phyloP scores from a whole-genome alignment of 2,888 invertebrate species.

The Bibio marci region DNA sequence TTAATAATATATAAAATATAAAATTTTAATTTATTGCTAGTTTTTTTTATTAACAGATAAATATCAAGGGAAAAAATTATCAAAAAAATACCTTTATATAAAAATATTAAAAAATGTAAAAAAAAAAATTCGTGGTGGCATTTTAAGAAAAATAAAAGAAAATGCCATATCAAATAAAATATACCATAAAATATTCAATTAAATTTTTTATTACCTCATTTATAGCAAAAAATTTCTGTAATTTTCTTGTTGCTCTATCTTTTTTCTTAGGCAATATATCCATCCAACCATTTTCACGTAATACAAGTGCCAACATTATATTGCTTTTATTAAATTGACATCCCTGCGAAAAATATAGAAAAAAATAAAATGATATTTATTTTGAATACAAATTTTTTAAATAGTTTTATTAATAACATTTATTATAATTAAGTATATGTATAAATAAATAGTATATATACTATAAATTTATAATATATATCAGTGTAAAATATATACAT shows the following conservation, averaged over 20 bases:
- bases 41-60: no score
- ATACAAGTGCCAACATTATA: slow-evolving; percentile 25
- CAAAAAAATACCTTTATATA: slow-evolving; percentile 23
- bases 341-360: slow-evolving; percentile 6
- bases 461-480: no score
- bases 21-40: no score
- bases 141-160: neutral
- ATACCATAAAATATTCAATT: neutral
- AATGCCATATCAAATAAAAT: neutral
- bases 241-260: slow-evolving; percentile 22
- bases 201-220: slow-evolving; percentile 25
- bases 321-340: slow-evolving; percentile 23
- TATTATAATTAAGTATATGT: no score
- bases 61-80: no score
- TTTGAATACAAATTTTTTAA: no score
- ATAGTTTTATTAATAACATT: no score
- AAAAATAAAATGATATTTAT: neutral
- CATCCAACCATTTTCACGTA: slow-evolving; percentile 24
- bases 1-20: no score
- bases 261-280: slow-evolving; percentile 22
- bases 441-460: no score
- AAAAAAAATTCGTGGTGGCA: neutral
- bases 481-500: no score
- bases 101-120: neutral
- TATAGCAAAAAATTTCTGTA: slow-evolving; percentile 28